A percentile compares a stretch with the other conserved stretches of the same genome.
Evolutionary conservation across 2,888 invertebrate species (phyloP).

Genomic region (Gerris lacustris): DNA sequence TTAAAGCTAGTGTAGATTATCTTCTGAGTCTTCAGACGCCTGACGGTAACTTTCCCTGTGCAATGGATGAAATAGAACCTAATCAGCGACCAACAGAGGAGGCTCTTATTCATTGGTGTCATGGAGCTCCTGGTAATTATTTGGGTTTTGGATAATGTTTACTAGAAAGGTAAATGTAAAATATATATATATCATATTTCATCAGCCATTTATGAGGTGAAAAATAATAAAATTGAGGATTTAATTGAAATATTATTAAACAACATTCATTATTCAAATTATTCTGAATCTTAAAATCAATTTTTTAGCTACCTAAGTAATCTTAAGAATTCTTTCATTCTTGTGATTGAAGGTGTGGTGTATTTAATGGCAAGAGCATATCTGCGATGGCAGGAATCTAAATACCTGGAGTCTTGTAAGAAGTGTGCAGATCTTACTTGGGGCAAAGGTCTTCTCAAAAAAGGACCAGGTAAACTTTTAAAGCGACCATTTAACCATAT

Average conservation of each 20-base stretch:
- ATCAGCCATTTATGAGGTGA: too few relatives aligned
- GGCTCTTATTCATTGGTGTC: constrained; percentile 79
- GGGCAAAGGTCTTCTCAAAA: constrained; percentile 66
- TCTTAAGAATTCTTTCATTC: background rate
- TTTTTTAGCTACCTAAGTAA: too few relatives aligned
- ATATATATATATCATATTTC: too few relatives aligned
- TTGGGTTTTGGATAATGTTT: too few relatives aligned
- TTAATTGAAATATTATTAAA: background rate
- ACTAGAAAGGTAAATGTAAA: too few relatives aligned
- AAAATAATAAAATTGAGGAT: too few relatives aligned
- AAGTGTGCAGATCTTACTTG: constrained; percentile 65
- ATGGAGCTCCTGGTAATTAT: constrained; percentile 59
- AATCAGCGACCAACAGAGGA: constrained; percentile 41
- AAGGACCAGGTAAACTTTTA: constrained; percentile 53
- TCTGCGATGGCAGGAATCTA: constrained; percentile 56
- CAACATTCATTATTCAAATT: background rate
- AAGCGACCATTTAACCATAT: too few relatives aligned
- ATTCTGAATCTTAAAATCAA: background rate
- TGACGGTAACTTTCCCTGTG: constrained; percentile 60
- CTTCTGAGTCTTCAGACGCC: constrained; percentile 51
- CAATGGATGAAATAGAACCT: constrained; percentile 52
- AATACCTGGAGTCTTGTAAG: constrained; percentile 55
- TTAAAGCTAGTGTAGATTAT: constrained; percentile 54
- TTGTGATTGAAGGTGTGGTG: constrained; percentile 45
- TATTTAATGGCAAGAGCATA: constrained; percentile 74